Base-by-base conservation (phyloP, 2,888 invertebrate species). In the Apamea sordens region DNA sequence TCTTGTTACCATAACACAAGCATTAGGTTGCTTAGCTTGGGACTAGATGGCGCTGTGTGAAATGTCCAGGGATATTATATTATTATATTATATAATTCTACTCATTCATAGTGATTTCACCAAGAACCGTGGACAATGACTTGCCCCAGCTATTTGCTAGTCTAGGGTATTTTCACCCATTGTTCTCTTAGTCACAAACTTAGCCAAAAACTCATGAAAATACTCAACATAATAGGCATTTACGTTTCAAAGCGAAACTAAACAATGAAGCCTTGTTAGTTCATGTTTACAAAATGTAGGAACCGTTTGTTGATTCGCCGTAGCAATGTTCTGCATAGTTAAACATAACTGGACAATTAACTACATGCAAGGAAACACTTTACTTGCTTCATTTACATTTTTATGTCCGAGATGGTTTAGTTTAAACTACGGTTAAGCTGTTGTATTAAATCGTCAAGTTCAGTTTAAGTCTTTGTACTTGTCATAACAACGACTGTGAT, bases 321-420 rank as follows among this genome's bases (percentile, higher is more conserved):
- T 69, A 67, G 44, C 73, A 74, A 68, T 74, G 77, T 71, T 80
- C 59, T 61, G 53, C 75, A 56, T 87, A 78, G 76, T 77, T 79
- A 79, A 80, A 80, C 67, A 76, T 69, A 50, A 77, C 84, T 59
- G 81, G 44, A 77, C 76, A 78, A 87, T 88, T 88, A 87, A 65
- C 28, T 70, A 70, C 89, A 88, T 89, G 89, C 89, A 36, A 84
- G 79, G 63, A 77, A 84, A 89, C 87, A 77, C 67, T 80, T 77
- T 59, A 56, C 70, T n/a, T 24, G 36, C 56, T 67, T 73, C 76
- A 71, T 76, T 79, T 73, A 74, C 79, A 78, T 78, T 86, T 86
- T 86, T 78, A 84, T 76, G 79, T 76, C 61, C 73, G 59, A 64
- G 83, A 71, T 64, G 47, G 74, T 74, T 72, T 61, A 18, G 73